phyloP scores from a whole-genome alignment of 2,797 vertebrate species.

The Neopelma chrysocephalum region DNA sequence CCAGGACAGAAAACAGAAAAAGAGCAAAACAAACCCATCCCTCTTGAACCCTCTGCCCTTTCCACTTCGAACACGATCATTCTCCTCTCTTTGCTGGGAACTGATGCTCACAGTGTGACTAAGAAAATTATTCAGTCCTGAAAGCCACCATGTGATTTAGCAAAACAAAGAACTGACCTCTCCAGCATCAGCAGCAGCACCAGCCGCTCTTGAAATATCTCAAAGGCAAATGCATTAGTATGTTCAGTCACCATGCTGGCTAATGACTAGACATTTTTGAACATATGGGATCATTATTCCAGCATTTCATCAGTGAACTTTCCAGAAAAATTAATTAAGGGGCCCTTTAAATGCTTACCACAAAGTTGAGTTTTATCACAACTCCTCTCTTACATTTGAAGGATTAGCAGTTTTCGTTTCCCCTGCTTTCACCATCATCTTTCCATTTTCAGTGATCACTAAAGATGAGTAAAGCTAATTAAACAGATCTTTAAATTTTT shows the following conservation, averaged over 20 bases:
- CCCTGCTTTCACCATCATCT: slow-evolving; percentile 30
- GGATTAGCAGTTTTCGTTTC: slow-evolving; percentile 63
- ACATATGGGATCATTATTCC: slow-evolving; percentile 76
- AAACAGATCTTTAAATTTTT: slow-evolving; percentile 63
- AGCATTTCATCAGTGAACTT: slow-evolving; percentile 77
- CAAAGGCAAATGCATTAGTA: slow-evolving; percentile 73
- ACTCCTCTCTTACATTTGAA: slow-evolving; percentile 63
- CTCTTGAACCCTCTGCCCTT: background rate
- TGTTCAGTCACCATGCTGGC: slow-evolving; percentile 71
- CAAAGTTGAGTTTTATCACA: slow-evolving; percentile 73
- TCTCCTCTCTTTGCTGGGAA: slow-evolving; percentile 35
- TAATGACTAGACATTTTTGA: slow-evolving; percentile 76
- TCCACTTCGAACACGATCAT: background rate
- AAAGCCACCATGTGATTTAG: slow-evolving; percentile 22
- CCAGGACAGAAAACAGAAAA: slow-evolving; percentile 22
- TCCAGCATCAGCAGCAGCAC: slow-evolving; percentile 24
- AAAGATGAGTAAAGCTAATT: slow-evolving; percentile 70
- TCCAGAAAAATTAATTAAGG: slow-evolving; percentile 80
- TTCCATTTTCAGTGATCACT: slow-evolving; percentile 63
- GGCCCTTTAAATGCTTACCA: slow-evolving; percentile 75
- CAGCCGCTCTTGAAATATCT: slow-evolving; percentile 46
- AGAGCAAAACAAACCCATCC: background rate
- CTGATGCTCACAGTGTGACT: slow-evolving; percentile 36
- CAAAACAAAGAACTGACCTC: slow-evolving; percentile 60
- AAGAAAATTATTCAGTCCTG: slow-evolving; percentile 52